Percentiles rank a stretch among this genome's conserved stretches.
Evolutionary conservation across 2,113 vertebrate species (phyloP).

Genomic region (Cepphus grylle): DNA sequence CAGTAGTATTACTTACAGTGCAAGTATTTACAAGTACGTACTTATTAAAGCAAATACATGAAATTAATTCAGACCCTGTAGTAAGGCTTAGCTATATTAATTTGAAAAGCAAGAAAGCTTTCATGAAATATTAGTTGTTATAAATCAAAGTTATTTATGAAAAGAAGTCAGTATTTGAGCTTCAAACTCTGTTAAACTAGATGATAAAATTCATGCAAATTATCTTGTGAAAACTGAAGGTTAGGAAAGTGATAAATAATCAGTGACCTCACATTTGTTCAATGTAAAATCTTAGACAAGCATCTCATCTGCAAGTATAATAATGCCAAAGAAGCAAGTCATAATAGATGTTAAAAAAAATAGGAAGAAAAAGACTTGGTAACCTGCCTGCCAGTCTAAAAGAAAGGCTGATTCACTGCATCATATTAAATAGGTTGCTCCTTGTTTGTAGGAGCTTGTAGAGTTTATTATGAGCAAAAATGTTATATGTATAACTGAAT

Average conservation of each 20-base stretch:
- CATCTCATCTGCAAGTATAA: neutral
- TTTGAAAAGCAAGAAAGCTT: neutral
- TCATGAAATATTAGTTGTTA: neutral
- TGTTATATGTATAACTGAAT: neutral
- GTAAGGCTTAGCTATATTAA: neutral
- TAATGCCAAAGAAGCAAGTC: neutral
- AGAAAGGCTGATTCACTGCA: neutral
- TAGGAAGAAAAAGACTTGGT: neutral
- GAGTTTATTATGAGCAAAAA: neutral
- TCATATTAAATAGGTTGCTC: neutral
- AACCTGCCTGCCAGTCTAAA: neutral
- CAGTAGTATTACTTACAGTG: neutral
- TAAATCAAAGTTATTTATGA: neutral
- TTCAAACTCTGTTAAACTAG: neutral
- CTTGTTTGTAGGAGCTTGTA: neutral
- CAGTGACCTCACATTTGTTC: neutral
- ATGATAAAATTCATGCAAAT: neutral
- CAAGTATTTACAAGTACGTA: neutral
- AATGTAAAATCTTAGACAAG: neutral
- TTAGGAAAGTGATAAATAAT: neutral
- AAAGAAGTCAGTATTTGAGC: neutral
- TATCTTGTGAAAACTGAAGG: neutral
- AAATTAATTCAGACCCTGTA: neutral
- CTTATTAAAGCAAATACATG: neutral
- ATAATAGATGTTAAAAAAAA: neutral